These are phyloP conservation scores for Dryomyza anilis DNA, from an alignment of 2,888 invertebrate genomes.

Conservation along the genomic window DNA sequence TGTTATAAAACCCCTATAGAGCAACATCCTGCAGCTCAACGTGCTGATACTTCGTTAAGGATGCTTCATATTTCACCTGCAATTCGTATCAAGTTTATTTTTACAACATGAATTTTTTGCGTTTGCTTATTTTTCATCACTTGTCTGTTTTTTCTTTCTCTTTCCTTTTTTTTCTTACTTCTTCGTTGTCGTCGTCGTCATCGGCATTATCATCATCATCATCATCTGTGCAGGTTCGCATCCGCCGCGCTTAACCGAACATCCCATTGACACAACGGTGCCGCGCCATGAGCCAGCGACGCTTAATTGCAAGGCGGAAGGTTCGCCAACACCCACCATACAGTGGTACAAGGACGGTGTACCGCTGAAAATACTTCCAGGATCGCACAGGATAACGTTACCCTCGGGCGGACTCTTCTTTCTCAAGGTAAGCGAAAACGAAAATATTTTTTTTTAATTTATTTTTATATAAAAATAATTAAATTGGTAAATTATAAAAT, in stretches of 20 bases:
- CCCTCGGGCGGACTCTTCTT: slow-evolving; percentile 87
- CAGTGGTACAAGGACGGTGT: slow-evolving; percentile 80
- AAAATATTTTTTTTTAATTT: neutral
- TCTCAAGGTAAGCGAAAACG: slow-evolving; percentile 66
- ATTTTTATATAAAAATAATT: too few species aligned
- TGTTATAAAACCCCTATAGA: neutral
- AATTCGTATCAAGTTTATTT: slow-evolving; percentile 53
- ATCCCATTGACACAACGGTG: slow-evolving; percentile 87
- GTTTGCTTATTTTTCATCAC: neutral
- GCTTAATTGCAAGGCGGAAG: slow-evolving; percentile 88
- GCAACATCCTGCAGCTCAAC: neutral
- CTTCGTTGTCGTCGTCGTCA: neutral
- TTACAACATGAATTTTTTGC: slow-evolving; percentile 12
- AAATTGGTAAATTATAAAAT: too few species aligned
- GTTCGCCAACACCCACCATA: slow-evolving; percentile 77
- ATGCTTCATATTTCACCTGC: slow-evolving; percentile 41
- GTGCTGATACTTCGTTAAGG: neutral
- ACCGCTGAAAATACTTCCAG: slow-evolving; percentile 67
- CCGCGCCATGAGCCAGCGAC: slow-evolving; percentile 90
- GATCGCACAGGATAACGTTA: slow-evolving; percentile 73
- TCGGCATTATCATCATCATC: neutral
- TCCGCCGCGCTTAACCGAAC: slow-evolving; percentile 86
- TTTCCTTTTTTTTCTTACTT: neutral
- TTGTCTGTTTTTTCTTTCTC: neutral
- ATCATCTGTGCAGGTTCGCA: slow-evolving; percentile 61